Evolutionary conservation across 2,888 invertebrate genomes (phyloP).

Genomic region (Pristionchus arcanus): DNA sequence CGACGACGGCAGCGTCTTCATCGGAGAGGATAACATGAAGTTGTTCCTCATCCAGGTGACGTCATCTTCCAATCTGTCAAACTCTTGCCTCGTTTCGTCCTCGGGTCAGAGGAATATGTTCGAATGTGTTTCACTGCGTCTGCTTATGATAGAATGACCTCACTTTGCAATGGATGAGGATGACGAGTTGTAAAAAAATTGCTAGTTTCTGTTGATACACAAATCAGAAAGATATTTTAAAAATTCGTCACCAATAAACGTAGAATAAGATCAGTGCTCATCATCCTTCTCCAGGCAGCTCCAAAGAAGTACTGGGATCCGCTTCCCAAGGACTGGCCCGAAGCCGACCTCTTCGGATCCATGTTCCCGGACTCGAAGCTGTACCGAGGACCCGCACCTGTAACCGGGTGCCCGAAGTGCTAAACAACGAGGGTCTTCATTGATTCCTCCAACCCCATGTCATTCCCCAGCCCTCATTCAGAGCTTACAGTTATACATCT

Average conservation of each 20-base stretch:
- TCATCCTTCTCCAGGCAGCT: neutral
- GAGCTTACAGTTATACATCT: no score
- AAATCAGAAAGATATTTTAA: neutral
- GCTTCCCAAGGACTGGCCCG: conserved; percentile 50
- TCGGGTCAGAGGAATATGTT: neutral
- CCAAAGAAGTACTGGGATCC: conserved; percentile 49
- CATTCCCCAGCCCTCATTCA: neutral
- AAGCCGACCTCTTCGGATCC: conserved; percentile 39
- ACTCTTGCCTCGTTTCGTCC: no score
- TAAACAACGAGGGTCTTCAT: neutral
- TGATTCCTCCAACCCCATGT: no score
- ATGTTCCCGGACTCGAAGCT: conserved; percentile 37
- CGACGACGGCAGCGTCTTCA: conserved; percentile 56
- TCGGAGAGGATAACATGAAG: conserved; percentile 53
- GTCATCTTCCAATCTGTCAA: no score
- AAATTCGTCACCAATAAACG: no score
- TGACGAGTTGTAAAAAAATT: no score
- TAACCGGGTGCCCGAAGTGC: neutral
- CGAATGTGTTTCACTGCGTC: neutral
- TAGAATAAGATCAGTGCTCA: neutral
- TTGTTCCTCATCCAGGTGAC: conserved; percentile 49
- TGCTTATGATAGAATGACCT: no score
- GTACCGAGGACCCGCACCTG: neutral
- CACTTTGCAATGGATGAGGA: no score
- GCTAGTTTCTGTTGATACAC: no score